These are phyloP conservation scores for Meleagris gallopavo DNA, from an alignment of 2,113 vertebrate species.

Conservation along the genomic window DNA sequence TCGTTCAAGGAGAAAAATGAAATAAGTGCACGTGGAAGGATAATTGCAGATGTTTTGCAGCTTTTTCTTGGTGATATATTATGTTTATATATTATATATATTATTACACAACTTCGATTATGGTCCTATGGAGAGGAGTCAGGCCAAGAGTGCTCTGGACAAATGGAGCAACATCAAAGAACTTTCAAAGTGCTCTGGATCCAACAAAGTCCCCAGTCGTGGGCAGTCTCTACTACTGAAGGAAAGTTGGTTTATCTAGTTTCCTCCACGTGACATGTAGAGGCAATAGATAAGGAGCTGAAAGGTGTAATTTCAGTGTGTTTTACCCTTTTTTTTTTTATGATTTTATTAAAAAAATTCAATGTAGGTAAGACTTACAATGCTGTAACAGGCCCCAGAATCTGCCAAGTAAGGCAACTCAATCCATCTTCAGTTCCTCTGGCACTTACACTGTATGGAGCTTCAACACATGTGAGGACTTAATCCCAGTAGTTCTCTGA, in stretches of 20 bases:
- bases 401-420: background rate
- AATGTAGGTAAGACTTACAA: background rate
- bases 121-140: background rate
- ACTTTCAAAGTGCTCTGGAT: background rate
- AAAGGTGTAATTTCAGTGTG: background rate
- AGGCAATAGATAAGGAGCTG: background rate
- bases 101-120: rapidly evolving
- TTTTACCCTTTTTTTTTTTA: background rate
- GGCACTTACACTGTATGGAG: background rate
- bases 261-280: rapidly evolving
- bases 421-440: background rate
- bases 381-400: background rate
- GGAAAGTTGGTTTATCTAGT: background rate
- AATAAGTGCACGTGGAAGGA: background rate
- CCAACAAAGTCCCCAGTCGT: background rate
- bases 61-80: too few relatives aligned
- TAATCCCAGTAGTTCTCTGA: background rate
- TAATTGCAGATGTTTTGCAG: background rate
- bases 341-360: background rate
- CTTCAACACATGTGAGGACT: too few relatives aligned
- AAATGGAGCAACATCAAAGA: background rate
- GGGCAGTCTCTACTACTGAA: background rate
- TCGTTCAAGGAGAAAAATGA: background rate
- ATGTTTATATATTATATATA: rapidly evolving
- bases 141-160: too few relatives aligned